Evolutionary conservation across 2,797 vertebrate species (phyloP), one percentile per base, ranked within the genome.

Genomic region (Mus caroli): DNA sequence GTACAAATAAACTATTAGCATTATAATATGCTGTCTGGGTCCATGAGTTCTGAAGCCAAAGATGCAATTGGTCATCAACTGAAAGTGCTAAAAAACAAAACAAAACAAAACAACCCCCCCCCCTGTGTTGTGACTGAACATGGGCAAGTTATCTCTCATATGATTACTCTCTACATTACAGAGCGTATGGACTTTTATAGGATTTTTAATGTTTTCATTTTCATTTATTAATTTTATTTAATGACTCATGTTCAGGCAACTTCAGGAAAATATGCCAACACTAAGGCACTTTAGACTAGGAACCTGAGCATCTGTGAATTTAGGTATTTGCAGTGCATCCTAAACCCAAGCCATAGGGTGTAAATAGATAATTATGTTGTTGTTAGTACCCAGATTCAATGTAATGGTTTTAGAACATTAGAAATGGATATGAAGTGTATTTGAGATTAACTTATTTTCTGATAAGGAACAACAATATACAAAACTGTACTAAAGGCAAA

Each of bases 1-100:
- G 80, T 64, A 34, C 89, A 91, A 79, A n/a, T 91, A 76, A 95
- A 96, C 69, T 50, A 40, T 40, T 78, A 79, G 82, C 37, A 54
- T 83, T 56, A 22, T 6, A 12, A 26, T 37, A 56, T 60, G 37
- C 28, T 20, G 26, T 60, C 26, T 24, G 1, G 34, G 17, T 62
- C 26, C 28, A 54, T 26, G 34, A 56, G 3, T 71, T 73, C 54
- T 24, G 1, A 31, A 71, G 22, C 3, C 4, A 17, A 60, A 31
- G 4, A 26, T n/a, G 56, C 46, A n/a, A n/a, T 24, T 24, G 71
- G 75, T 4, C 28, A 75, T 4, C 31, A 3, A 43, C 40, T 62
- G 14, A 95, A 88, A 75, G 43, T 11, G 50, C 62, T 91, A 34
- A 54, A 91, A 60, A 46, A 46, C 46, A 46, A 46, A 46, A 46